phyloP scores from a whole-genome alignment of 2,797 vertebrate genomes.

The Poeciliopsis turneri region DNA sequence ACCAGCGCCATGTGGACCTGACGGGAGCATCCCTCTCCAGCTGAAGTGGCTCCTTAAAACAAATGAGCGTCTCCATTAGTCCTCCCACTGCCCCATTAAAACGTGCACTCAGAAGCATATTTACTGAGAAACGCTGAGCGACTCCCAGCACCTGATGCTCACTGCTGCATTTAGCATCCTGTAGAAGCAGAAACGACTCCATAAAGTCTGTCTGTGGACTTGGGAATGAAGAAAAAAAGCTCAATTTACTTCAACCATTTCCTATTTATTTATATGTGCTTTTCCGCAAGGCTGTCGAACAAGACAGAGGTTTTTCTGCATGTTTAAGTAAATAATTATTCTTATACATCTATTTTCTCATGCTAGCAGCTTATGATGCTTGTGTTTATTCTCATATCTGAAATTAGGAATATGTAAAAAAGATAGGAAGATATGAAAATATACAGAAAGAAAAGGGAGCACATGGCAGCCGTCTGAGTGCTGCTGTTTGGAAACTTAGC shows the following conservation, averaged over 20 bases:
- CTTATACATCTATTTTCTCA: background rate
- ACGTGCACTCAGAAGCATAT: slow-evolving; percentile 59
- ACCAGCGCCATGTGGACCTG: slow-evolving; percentile 78
- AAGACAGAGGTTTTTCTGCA: background rate
- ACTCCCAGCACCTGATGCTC: slow-evolving; percentile 38
- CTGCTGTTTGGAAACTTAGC: background rate
- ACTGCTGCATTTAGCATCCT: slow-evolving; percentile 31
- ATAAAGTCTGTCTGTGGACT: background rate
- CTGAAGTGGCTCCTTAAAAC: slow-evolving; percentile 90
- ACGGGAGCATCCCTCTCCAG: slow-evolving; percentile 73
- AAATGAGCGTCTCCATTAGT: slow-evolving; percentile 89
- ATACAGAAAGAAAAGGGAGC: background rate
- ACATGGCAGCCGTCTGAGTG: background rate
- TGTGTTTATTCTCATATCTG: background rate
- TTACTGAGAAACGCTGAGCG: slow-evolving; percentile 52
- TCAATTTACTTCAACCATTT: background rate
- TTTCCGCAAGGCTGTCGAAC: background rate
- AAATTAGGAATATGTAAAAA: background rate
- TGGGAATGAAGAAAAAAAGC: background rate
- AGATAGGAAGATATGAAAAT: background rate
- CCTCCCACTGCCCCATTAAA: slow-evolving; percentile 84
- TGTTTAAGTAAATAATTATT: background rate
- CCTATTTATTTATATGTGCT: background rate
- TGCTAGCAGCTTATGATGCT: background rate
- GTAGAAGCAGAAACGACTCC: slow-evolving; percentile 13